Conservation (phyloP, 2,888 invertebrate genomes). For the Eupithecia insigniata region DNA sequence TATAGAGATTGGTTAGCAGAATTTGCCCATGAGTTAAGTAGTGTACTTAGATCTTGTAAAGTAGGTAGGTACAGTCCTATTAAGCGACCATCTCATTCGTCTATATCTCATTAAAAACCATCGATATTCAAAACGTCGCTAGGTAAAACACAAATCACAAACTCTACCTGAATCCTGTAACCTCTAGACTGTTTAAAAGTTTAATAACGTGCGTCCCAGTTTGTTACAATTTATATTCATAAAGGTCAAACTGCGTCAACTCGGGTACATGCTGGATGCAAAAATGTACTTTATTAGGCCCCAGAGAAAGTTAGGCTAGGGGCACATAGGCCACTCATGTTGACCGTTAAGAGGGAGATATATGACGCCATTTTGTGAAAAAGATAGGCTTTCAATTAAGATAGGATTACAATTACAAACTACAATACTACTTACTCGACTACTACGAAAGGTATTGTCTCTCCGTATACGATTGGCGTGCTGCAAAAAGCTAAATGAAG, state of each 20-base stretch:
- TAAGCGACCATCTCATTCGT: not conserved
- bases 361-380: too few relatives aligned
- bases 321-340: too few relatives aligned
- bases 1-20: too few relatives aligned
- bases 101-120: not conserved
- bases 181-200: conserved; percentile 1
- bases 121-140: not conserved
- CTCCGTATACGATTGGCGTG: too few relatives aligned
- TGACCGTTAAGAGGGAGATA: too few relatives aligned
- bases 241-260: conserved; percentile 14
- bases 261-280: not conserved
- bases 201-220: conserved; percentile 26
- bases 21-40: too few relatives aligned
- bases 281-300: not conserved
- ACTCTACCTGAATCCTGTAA: not conserved
- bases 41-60: not conserved
- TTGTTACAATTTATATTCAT: conserved; percentile 27
- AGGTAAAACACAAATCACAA: conserved; percentile 2
- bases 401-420: too few relatives aligned
- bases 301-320: not conserved
- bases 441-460: too few relatives aligned
- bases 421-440: too few relatives aligned
- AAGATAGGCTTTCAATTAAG: too few relatives aligned
- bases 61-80: not conserved
- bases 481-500: too few relatives aligned